phyloP scores from a whole-genome alignment of 2,888 invertebrate genomes.

The Caenorhabditis sp. region DNA sequence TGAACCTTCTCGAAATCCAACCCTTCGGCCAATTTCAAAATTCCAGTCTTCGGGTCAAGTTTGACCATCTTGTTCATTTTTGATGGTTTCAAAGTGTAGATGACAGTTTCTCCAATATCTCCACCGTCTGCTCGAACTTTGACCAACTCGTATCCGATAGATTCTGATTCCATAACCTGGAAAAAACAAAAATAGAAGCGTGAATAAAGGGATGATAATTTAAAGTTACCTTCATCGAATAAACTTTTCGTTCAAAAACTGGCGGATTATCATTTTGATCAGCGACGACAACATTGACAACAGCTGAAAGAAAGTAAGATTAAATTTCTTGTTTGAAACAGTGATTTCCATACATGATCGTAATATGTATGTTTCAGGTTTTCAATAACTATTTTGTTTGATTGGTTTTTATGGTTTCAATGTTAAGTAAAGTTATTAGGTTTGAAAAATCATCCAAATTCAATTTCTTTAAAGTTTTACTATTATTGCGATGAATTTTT shows the following conservation, averaged over 20 bases:
- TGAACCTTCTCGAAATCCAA: slow-evolving; percentile 80
- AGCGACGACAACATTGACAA: slow-evolving; percentile 45
- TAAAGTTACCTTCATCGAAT: slow-evolving; percentile 54
- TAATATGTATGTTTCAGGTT: too few relatives aligned
- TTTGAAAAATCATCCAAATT: too few relatives aligned
- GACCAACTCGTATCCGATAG: slow-evolving; percentile 54
- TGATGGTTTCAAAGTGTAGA: slow-evolving; percentile 38
- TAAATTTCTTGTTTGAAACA: too few relatives aligned
- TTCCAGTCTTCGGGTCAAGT: slow-evolving; percentile 34
- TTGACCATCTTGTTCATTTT: slow-evolving; percentile 33
- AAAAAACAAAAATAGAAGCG: too few relatives aligned
- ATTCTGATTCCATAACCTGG: slow-evolving; percentile 46
- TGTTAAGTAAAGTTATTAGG: too few relatives aligned
- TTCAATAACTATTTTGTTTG: too few relatives aligned
- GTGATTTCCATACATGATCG: too few relatives aligned
- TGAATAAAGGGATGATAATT: too few relatives aligned
- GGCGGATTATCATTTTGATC: slow-evolving; percentile 74
- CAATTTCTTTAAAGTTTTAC: too few relatives aligned
- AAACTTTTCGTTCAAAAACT: slow-evolving; percentile 57
- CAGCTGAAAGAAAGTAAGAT: slow-evolving; percentile 39
- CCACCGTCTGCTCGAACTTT: slow-evolving; percentile 74
- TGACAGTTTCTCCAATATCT: slow-evolving; percentile 73
- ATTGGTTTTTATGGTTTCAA: too few relatives aligned
- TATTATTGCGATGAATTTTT: too few relatives aligned
- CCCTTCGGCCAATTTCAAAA: slow-evolving; percentile 30